Percentiles rank a stretch among this genome's conserved stretches.
phyloP scores from a whole-genome alignment of 2,113 vertebrate species.

The Mus musculus region GRCm39 chr14:87667501-87668000 shows the following conservation, averaged over 20 bases:
- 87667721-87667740: constrained; percentile 37
- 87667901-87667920: background rate
- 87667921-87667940: background rate
- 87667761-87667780: constrained; percentile 43
- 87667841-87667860: background rate
- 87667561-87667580: background rate
- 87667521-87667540: background rate
- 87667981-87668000: background rate
- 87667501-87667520: background rate
- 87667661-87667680: constrained; percentile 53
- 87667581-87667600: background rate
- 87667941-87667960: background rate
- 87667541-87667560: too few relatives aligned
- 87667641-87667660: background rate
- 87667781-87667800: background rate
- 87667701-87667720: constrained; percentile 35
- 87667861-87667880: background rate
- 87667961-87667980: background rate
- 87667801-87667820: background rate
- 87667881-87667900: background rate
- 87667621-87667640: background rate
- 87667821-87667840: background rate
- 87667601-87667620: background rate
- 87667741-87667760: constrained; percentile 32
- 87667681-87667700: constrained; percentile 36